Conservation (phyloP, 2,113 vertebrate species). For the Rhinolophus sinicus region DNA sequence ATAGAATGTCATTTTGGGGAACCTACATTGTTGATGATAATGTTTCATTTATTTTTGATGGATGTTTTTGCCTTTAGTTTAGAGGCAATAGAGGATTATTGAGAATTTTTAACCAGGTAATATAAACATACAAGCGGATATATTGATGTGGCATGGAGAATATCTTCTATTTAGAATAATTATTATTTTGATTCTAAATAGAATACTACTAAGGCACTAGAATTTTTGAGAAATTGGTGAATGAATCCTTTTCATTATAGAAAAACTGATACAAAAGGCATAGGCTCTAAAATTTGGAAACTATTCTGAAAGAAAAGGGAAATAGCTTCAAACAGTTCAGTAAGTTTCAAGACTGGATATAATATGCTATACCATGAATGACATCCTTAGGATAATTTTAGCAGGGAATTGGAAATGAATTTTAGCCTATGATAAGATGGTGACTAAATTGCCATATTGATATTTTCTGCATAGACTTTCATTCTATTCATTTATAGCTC, state of each 20-base stretch:
- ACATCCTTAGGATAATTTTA: not conserved
- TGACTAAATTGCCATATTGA: not conserved
- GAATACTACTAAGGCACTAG: not conserved
- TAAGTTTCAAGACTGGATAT: rapidly evolving
- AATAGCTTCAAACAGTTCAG: not conserved
- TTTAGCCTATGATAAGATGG: not conserved
- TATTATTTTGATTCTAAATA: not conserved
- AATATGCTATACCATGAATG: not conserved
- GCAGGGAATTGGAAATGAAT: not conserved
- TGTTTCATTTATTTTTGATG: not conserved
- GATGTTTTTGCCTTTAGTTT: not conserved
- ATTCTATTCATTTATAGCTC: not conserved
- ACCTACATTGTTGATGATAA: not conserved
- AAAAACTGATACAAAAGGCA: not conserved
- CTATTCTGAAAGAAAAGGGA: not conserved
- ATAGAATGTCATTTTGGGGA: not conserved
- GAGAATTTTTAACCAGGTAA: not conserved
- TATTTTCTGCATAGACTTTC: not conserved
- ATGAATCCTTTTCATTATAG: not conserved
- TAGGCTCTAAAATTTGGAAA: not conserved
- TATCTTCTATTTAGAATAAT: not conserved
- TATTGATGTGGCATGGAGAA: not conserved
- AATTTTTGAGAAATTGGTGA: not conserved
- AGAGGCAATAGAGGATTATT: not conserved
- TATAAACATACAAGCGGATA: not conserved